Conservation (phyloP, 2,797 vertebrate species). For the Lagocephalus sceleratus region DNA sequence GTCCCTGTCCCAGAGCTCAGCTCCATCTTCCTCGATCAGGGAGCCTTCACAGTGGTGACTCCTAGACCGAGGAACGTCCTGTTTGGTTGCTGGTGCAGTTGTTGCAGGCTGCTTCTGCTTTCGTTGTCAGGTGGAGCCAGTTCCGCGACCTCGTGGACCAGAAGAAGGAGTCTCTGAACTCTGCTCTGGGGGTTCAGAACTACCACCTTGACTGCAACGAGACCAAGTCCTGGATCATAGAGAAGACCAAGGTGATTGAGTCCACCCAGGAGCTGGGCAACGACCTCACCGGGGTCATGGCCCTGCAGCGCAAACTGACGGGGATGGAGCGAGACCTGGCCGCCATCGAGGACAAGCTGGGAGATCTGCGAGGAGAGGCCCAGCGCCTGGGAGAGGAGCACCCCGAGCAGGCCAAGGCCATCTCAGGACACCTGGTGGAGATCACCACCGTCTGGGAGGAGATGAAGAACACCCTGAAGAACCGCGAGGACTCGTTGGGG, state of each 20-base stretch:
- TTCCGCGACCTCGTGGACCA: conserved; percentile 91
- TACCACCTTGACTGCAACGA: conserved; percentile 95
- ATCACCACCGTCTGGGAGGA: conserved; percentile 90
- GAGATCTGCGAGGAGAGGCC: conserved; percentile 85
- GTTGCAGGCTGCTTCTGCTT: neutral
- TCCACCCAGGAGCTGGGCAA: conserved; percentile 94
- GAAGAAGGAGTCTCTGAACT: conserved; percentile 90
- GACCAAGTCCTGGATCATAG: conserved; percentile 94
- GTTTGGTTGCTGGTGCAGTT: neutral
- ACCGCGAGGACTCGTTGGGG: conserved; percentile 89
- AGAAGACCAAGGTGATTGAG: conserved; percentile 96
- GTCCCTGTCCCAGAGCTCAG: too few relatives aligned
- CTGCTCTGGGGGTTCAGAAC: conserved; percentile 92
- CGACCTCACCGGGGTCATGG: conserved; percentile 90
- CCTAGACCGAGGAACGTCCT: too few relatives aligned
- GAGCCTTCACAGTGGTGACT: too few relatives aligned
- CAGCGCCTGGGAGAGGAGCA: conserved; percentile 85
- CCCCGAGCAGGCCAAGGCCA: conserved; percentile 89
- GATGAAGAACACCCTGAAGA: conserved; percentile 84
- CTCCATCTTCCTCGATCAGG: too few relatives aligned
- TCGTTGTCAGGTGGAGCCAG: conserved; percentile 84
- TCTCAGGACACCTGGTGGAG: conserved; percentile 85
- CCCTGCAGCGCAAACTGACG: conserved; percentile 89
- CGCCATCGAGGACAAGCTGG: conserved; percentile 90
- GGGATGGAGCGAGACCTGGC: conserved; percentile 93